These are phyloP conservation scores for Nephrocerus scutellatus DNA, from an alignment of 2,888 invertebrate genomes.

Conservation along the genomic window DNA sequence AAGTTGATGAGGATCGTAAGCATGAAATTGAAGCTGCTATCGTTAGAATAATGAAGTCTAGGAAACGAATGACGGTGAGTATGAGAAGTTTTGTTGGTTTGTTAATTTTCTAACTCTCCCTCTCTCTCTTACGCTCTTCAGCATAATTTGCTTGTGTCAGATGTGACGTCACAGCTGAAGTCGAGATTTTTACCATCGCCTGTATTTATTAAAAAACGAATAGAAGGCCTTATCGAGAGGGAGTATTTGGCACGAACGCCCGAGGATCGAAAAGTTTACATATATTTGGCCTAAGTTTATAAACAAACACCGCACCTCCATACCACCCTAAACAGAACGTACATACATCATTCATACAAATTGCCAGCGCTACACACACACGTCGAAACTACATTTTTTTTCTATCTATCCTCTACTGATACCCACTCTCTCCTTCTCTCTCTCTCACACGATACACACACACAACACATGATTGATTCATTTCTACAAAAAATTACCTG, in stretches of 20 bases:
- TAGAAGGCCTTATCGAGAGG: slow-evolving; percentile 97
- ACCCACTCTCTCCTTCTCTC: slow-evolving; percentile 7
- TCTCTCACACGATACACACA: slow-evolving; percentile 12
- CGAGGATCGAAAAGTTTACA: slow-evolving; percentile 94
- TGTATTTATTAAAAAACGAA: slow-evolving; percentile 97
- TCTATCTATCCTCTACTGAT: slow-evolving; percentile 8
- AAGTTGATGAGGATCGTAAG: slow-evolving; percentile 97
- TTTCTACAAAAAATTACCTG: too few species aligned
- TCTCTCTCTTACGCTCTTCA: too few species aligned
- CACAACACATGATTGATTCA: too few species aligned
- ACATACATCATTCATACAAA: slow-evolving; percentile 6
- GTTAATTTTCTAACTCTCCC: background rate
- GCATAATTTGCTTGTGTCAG: slow-evolving; percentile 91
- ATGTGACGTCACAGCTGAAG: slow-evolving; percentile 95
- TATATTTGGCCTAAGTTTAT: slow-evolving; percentile 77
- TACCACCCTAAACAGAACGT: slow-evolving; percentile 6
- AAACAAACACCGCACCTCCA: too few species aligned
- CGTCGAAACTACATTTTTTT: slow-evolving; percentile 14
- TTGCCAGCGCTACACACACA: slow-evolving; percentile 14
- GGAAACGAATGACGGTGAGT: slow-evolving; percentile 83
- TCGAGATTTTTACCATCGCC: slow-evolving; percentile 96
- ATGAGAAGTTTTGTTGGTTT: background rate
- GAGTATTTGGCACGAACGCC: slow-evolving; percentile 97
- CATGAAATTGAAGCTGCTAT: slow-evolving; percentile 99
- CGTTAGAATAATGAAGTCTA: slow-evolving; percentile 94